A percentile compares a stretch with the other conserved stretches of the same genome.
Evolutionary conservation across 2,113 vertebrate species (phyloP).

Genomic region (Paralichthys olivaceus): DNA sequence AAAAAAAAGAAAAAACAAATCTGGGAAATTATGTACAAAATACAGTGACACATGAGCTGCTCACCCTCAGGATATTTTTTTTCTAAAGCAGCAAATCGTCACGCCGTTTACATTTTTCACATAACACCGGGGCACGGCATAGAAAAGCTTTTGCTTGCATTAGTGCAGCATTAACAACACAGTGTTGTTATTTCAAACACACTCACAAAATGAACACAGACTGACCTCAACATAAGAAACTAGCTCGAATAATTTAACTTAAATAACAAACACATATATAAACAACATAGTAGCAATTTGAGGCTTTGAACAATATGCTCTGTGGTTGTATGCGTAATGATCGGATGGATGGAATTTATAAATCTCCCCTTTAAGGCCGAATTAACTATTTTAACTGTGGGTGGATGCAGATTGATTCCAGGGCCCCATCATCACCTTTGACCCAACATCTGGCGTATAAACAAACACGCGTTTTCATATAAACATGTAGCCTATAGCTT

Average conservation of each 20-base stretch:
- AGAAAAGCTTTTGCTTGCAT: conserved; percentile 73
- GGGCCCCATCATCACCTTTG: conserved; percentile 36
- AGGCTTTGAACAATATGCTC: conserved; percentile 58
- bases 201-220: conserved; percentile 81
- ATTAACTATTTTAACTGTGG: conserved; percentile 38
- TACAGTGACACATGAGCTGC: conserved; percentile 77
- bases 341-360: conserved; percentile 17
- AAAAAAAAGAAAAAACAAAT: conserved; percentile 73
- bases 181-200: conserved; percentile 76
- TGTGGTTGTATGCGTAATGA: conserved; percentile 33
- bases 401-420: conserved; percentile 35
- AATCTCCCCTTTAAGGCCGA: conserved; percentile 25
- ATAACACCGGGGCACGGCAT: conserved; percentile 73
- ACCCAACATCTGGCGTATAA: conserved; percentile 43
- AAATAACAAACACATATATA: conserved; percentile 82
- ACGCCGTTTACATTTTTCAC: conserved; percentile 71
- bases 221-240: conserved; percentile 61
- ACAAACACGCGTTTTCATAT: conserved; percentile 70
- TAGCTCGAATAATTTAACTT: conserved; percentile 85
- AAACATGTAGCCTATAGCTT: conserved; percentile 66
- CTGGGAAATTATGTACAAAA: conserved; percentile 89
- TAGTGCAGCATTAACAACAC: conserved; percentile 77
- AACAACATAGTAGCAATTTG: conserved; percentile 69
- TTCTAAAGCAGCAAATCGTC: conserved; percentile 76
- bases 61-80: conserved; percentile 59